Evolutionary conservation across 2,113 vertebrate genomes (phyloP).

Genomic region (Thamnaconus septentrionalis): DNA sequence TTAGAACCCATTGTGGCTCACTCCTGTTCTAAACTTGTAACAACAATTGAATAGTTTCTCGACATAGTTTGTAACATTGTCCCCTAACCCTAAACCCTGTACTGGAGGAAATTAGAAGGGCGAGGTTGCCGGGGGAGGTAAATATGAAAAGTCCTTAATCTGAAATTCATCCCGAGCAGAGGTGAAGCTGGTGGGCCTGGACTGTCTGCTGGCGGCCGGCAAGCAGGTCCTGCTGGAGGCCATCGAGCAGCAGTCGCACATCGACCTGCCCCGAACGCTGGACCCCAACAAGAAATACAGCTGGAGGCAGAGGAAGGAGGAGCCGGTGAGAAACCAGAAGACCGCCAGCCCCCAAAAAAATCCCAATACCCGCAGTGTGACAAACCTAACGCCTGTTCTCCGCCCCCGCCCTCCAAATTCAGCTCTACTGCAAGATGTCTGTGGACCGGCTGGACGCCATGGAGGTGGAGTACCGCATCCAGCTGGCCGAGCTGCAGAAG

Average conservation of each 20-base stretch:
- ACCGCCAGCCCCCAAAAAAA: not conserved
- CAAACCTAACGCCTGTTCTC: not conserved
- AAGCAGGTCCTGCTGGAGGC: constrained; percentile 92
- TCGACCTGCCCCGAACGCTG: constrained; percentile 87
- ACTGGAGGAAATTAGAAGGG: too few relatives aligned
- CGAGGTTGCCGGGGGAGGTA: too few relatives aligned
- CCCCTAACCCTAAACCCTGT: too few relatives aligned
- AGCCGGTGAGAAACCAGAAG: constrained; percentile 78
- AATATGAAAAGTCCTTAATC: too few relatives aligned
- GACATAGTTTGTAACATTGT: too few relatives aligned
- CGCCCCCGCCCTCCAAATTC: not conserved
- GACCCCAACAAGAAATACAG: constrained; percentile 95
- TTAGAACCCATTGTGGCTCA: too few relatives aligned
- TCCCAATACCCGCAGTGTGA: not conserved
- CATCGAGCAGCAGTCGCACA: constrained; percentile 83
- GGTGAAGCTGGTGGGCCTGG: constrained; percentile 79
- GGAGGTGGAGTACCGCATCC: constrained; percentile 93
- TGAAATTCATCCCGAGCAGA: constrained; percentile 41
- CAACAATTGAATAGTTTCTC: too few relatives aligned
- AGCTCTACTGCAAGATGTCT: constrained; percentile 90
- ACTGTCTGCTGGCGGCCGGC: constrained; percentile 88
- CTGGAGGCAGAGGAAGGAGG: constrained; percentile 96
- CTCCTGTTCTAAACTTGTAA: too few relatives aligned
- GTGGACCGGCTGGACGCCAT: constrained; percentile 87
- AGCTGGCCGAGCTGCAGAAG: constrained; percentile 90